Evolutionary conservation across 1,140 invertebrate species (phyloP).

Genomic region (Nasonia giraulti): DNA sequence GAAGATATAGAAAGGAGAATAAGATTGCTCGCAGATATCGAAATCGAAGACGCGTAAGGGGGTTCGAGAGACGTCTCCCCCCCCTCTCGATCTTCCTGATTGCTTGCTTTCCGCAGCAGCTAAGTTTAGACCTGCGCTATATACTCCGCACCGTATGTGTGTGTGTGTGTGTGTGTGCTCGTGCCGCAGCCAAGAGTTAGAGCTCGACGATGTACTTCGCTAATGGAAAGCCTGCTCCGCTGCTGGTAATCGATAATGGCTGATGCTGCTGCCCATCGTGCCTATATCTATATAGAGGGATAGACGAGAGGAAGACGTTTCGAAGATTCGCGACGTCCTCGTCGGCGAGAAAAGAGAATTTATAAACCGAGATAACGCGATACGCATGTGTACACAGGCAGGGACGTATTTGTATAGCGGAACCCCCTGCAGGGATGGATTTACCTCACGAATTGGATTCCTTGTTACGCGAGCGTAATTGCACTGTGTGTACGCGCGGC

Average conservation of each 20-base stretch:
- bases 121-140: conserved; percentile 10
- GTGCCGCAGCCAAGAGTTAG: neutral
- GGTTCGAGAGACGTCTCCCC: no score
- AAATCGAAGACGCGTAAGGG: no score
- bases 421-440: neutral
- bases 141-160: neutral
- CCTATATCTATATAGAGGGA: neutral
- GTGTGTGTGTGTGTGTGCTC: conserved; percentile 38
- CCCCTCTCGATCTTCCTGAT: neutral
- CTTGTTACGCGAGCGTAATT: conserved; percentile 20
- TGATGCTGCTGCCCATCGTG: neutral
- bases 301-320: neutral
- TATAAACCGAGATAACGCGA: neutral
- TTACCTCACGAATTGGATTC: conserved; percentile 26
- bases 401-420: neutral
- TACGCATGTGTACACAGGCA: neutral
- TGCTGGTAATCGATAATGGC: conserved; percentile 58
- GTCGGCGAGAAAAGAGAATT: neutral
- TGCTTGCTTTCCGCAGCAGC: neutral
- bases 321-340: neutral
- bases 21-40: neutral
- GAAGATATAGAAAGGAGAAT: neutral
- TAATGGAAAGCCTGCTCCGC: conserved; percentile 59
- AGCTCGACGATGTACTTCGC: conserved; percentile 48
- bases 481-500: neutral